Base-by-base conservation (phyloP, 2,797 vertebrate genomes). In the Poliocrania exsul region DNA sequence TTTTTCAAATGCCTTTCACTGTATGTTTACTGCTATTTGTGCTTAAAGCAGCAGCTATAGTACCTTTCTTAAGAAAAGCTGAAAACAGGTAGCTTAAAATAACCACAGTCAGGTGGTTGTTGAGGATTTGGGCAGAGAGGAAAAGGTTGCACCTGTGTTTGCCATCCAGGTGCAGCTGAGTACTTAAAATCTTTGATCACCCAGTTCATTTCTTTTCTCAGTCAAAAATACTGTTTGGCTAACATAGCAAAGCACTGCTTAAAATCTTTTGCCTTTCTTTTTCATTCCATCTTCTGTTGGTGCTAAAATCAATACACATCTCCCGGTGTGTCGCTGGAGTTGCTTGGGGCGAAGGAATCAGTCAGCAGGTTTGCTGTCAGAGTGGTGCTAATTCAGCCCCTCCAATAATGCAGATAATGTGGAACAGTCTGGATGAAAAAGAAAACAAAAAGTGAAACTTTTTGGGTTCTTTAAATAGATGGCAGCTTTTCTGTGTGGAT, bases 331-430 rank as follows among this genome's bases (percentile, higher is more conserved):
- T 42, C 69, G 66, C 89, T 93, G 72, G 54, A 79, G 72, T 23
- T 90, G 84, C 89, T 81, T 25, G 81, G 86, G 84, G 94, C 58
- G 62, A 72, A 89, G 75, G 72, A 87, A 58, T 80, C 64, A 7
- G 47, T 75, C 23, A n/a, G 44, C 73, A 88, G 75, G 72, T 92
- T 91, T 93, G 65, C 71, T 91, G 81, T 88, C 69, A 88, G 72
- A 87, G 33, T 47, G 40, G n/a, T 72, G 81, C 83, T 95, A 90
- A 93, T 93, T 94, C 92, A 81, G 89, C 91, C 81, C 42, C 79
- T 92, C 75, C 75, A 72, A 11, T 83, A 95, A 82, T 35, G 57
- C 11, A 11, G 74, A 24, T 80, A 86, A 88, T 80, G 83, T 73
- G 81, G 53, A 81, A 29, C 18, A 24, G 7, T 56, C 79, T 47